Percentiles rank a stretch among this genome's conserved stretches.
These are phyloP conservation scores for Platalea minor DNA, from an alignment of 2,797 vertebrate species.

Conservation along the genomic window DNA sequence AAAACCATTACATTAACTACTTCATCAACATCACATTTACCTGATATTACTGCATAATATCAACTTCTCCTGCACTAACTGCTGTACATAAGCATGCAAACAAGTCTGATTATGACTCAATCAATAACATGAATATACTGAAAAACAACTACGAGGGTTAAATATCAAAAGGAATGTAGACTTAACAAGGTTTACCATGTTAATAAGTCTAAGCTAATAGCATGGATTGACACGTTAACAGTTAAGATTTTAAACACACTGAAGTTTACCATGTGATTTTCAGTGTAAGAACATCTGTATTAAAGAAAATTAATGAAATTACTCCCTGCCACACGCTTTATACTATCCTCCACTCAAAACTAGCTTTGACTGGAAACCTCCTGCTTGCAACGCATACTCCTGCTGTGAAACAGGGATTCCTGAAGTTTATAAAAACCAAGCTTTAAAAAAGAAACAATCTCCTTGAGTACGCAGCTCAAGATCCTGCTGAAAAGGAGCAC, in stretches of 20 bases:
- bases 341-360: background rate
- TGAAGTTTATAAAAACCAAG: conserved; percentile 20
- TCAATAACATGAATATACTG: conserved; percentile 58
- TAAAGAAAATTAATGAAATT: conserved; percentile 21
- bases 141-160: conserved; percentile 69
- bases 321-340: conserved; percentile 10
- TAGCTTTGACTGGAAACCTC: background rate
- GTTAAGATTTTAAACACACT: background rate
- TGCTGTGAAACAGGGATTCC: conserved; percentile 41
- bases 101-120: conserved; percentile 64
- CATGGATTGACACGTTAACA: background rate
- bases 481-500: background rate
- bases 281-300: background rate
- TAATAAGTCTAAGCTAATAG: conserved; percentile 58
- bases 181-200: conserved; percentile 25
- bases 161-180: conserved; percentile 64
- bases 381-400: background rate
- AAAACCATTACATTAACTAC: conserved; percentile 48
- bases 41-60: conserved; percentile 53
- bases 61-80: conserved; percentile 50
- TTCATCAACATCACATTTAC: conserved; percentile 65
- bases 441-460: background rate
- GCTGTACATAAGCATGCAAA: conserved; percentile 74
- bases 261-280: background rate
- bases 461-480: background rate